Evolutionary conservation across 2,113 vertebrate species (phyloP).

Genomic region (Accipiter virgatus): DNA sequence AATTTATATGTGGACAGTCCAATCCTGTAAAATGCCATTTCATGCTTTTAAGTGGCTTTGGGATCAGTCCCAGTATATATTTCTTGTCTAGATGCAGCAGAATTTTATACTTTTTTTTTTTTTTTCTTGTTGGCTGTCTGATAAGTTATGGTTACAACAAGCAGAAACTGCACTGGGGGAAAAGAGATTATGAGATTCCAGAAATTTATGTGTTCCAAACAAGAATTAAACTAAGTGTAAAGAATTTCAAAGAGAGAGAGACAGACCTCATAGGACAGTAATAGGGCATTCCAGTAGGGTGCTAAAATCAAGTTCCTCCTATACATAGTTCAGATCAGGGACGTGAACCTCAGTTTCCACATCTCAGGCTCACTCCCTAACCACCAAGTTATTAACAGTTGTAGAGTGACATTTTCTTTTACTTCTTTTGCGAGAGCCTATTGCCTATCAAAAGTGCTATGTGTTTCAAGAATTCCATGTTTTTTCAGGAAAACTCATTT

Average conservation of each 20-base stretch:
- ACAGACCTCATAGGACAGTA: neutral
- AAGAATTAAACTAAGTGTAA: neutral
- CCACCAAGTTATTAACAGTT: neutral
- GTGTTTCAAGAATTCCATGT: neutral
- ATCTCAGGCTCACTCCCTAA: neutral
- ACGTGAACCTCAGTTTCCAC: neutral
- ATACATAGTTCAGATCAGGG: neutral
- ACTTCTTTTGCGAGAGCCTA: neutral
- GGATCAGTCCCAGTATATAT: neutral
- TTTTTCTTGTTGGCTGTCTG: neutral
- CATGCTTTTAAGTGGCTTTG: neutral
- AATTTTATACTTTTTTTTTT: neutral
- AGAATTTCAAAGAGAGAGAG: neutral
- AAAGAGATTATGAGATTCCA: slow-evolving; percentile 18
- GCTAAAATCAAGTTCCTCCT: neutral
- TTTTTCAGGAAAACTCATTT: neutral
- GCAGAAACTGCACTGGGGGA: neutral
- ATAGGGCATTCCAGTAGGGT: neutral
- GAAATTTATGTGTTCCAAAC: neutral
- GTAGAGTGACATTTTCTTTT: neutral
- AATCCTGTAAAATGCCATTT: neutral
- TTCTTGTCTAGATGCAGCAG: neutral
- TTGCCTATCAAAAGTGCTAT: neutral
- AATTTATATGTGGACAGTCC: neutral
- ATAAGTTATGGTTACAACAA: neutral